phyloP scores from a whole-genome alignment of 2,113 vertebrate species.

The Tapirus terrestris region DNA sequence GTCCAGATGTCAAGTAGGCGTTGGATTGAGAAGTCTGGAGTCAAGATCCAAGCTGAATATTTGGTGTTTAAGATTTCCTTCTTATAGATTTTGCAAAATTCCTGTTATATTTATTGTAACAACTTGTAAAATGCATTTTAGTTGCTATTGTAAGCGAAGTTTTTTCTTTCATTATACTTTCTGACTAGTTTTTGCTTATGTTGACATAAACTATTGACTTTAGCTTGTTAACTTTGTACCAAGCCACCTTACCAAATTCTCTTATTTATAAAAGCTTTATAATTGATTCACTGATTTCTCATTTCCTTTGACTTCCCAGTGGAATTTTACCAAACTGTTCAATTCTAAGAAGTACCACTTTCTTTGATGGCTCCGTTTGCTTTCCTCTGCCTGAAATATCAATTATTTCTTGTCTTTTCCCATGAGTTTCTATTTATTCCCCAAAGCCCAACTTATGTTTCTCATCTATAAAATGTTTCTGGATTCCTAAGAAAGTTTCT shows the following conservation, averaged over 20 bases:
- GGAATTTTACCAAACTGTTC: background rate
- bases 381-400: constrained; percentile 31
- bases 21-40: background rate
- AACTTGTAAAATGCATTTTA: background rate
- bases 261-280: constrained; percentile 17
- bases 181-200: background rate
- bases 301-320: background rate
- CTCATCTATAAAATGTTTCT: background rate
- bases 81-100: background rate
- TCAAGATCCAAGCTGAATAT: background rate
- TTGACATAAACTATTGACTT: background rate
- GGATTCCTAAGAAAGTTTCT: background rate
- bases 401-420: constrained; percentile 10
- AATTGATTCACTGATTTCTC: background rate
- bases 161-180: background rate
- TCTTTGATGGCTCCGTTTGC: background rate
- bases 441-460: background rate
- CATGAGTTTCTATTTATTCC: background rate
- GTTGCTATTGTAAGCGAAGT: background rate
- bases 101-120: background rate
- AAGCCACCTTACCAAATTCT: background rate
- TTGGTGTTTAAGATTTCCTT: background rate
- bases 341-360: background rate
- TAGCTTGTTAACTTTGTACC: background rate
- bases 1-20: background rate